Evolutionary conservation across 2,888 invertebrate species (phyloP).

Genomic region (Sepioteuthis lessoniana): DNA sequence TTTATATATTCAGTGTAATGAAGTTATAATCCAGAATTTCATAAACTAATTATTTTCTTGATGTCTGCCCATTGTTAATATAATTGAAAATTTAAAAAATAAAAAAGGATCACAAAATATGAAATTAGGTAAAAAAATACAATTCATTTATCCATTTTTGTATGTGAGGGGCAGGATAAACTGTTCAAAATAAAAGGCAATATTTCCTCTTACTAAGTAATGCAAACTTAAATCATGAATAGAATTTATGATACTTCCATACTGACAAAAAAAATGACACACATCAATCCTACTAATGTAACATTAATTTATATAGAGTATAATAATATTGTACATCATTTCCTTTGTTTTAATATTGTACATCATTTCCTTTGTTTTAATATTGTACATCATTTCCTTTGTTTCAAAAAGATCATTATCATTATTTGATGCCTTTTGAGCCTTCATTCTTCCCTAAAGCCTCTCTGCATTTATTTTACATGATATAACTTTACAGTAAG

Average conservation of each 20-base stretch:
- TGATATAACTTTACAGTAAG: not conserved
- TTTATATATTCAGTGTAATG: not conserved
- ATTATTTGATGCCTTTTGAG: not conserved
- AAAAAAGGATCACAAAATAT: not conserved
- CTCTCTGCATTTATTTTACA: not conserved
- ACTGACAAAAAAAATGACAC: not conserved
- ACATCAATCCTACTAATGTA: not conserved
- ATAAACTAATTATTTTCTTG: not conserved
- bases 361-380: not conserved
- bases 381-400: not conserved
- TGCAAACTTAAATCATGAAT: not conserved
- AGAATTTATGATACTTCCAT: not conserved
- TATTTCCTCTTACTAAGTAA: not conserved
- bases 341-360: not conserved
- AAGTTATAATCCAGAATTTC: not conserved
- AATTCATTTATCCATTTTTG: no score
- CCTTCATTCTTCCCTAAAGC: not conserved
- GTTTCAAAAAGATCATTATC: not conserved
- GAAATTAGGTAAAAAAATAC: no score
- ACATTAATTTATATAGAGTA: not conserved
- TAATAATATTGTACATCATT: not conserved
- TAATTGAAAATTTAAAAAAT: not conserved
- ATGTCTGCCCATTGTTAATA: not conserved
- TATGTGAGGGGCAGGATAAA: not conserved
- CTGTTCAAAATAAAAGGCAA: not conserved